Evolutionary conservation across 2,797 vertebrate species (phyloP), one percentile per base, ranked within the genome.

Genomic region (Gallinago solitaria): DNA sequence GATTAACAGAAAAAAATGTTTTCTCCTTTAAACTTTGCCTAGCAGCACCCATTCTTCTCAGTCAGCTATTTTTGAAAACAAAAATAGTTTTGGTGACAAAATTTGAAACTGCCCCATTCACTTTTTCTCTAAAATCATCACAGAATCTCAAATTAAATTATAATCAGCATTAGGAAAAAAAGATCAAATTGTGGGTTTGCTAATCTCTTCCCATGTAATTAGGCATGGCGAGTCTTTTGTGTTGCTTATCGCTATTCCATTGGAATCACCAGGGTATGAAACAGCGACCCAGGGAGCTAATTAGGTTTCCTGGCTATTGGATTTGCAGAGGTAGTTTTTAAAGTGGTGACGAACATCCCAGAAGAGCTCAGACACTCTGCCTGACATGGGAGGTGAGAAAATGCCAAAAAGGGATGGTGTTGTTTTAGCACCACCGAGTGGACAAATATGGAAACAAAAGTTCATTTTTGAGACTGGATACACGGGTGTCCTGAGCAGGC

Each of bases 401-500:
- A 54, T 19, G 28, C 43, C 53, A 45, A 11, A 59, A 79, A 65
- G 16, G 53, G 51, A 53, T 64, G 63, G 21, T 65, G 94, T 79
- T 82, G 88, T 78, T 93, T 87, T 84, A 97, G 96, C 96, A 69
- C 96, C 96, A 96, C 94, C 96, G 27, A 77, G 95, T 95, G 95
- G 96, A 84, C 92, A 87, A 92, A 54, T 61, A 65, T 27, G 27
- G 70, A 21, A 71, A 83, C 83, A 63, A 75, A 53, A 33, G 5
- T 50, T 70, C 16, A 24, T 56, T 82, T 94, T 70, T 82, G 70
- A 82, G 28, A 19, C 13, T 9, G 4, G 20, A 0, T 32, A 14
- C 2, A 0, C 0, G 5, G 16, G 21, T 33, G 27, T 37, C 13
- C 12, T 12, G 60, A 20, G 74, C 33, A 57, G 32, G 21, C 9